Percentiles rank a stretch among this genome's conserved stretches.
phyloP scores from a whole-genome alignment of 2,797 vertebrate species.

The Cuniculus paca region DNA sequence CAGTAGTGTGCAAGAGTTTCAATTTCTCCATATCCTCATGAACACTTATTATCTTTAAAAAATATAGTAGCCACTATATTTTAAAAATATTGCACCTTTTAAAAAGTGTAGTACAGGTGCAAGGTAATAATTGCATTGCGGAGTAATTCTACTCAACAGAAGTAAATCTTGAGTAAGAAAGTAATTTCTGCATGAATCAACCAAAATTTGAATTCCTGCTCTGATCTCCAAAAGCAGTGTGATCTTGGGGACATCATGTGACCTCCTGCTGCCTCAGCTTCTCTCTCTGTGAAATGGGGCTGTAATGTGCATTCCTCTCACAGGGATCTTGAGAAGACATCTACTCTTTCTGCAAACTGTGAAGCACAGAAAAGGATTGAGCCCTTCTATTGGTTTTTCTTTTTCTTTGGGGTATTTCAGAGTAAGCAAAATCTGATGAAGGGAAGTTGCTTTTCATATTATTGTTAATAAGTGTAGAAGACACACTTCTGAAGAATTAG shows the following conservation, averaged over 20 bases:
- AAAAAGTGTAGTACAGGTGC: background rate
- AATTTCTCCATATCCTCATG: background rate
- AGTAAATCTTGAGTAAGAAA: background rate
- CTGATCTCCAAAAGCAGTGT: background rate
- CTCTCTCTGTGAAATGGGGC: background rate
- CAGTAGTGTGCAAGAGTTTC: background rate
- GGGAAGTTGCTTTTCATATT: background rate
- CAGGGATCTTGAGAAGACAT: background rate
- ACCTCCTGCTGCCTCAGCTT: background rate
- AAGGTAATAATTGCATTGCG: background rate
- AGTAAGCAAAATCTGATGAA: background rate
- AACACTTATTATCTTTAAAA: background rate
- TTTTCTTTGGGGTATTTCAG: background rate
- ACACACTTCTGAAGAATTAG: no score
- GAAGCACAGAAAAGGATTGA: background rate
- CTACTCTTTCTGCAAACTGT: background rate
- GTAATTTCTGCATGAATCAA: background rate
- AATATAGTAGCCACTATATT: background rate
- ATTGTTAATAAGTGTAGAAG: background rate
- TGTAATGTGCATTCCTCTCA: background rate
- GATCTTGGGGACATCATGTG: background rate
- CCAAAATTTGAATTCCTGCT: background rate
- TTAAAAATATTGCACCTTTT: background rate
- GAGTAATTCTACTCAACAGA: background rate
- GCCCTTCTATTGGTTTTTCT: background rate